These are phyloP conservation scores for Lepus europaeus DNA, from an alignment of 2,113 vertebrate genomes.

Conservation along the genomic window DNA sequence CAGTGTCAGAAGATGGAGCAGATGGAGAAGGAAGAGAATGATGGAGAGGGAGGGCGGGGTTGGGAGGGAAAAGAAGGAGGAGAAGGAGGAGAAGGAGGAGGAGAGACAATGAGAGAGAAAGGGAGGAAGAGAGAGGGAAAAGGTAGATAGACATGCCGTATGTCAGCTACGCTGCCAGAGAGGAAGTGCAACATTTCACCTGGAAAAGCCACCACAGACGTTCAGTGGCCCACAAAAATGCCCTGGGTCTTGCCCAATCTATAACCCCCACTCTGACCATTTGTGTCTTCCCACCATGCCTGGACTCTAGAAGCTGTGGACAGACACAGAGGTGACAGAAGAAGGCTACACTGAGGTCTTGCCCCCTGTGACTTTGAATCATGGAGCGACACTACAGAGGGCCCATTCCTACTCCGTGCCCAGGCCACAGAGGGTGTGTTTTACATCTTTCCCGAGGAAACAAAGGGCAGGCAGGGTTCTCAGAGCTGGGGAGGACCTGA, in stretches of 20 bases:
- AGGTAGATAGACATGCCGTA: not conserved
- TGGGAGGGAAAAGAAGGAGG: not conserved
- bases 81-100: no score
- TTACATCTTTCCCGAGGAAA: rapidly evolving
- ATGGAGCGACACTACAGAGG: not conserved
- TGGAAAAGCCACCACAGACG: not conserved
- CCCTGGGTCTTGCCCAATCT: rapidly evolving
- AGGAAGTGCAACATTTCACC: not conserved
- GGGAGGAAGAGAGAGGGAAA: no score
- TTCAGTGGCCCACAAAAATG: not conserved
- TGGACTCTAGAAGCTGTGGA: no score
- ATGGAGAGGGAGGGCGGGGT: no score
- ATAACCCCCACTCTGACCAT: rapidly evolving
- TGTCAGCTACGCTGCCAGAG: not conserved
- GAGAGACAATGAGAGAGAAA: no score
- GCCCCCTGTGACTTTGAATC: rapidly evolving
- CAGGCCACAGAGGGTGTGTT: not conserved
- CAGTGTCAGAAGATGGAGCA: not conserved
- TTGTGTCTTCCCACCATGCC: rapidly evolving
- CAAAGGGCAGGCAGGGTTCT: not conserved
- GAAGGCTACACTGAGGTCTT: not conserved
- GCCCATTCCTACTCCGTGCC: not conserved
- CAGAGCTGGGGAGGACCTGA: rapidly evolving
- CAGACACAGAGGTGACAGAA: not conserved
- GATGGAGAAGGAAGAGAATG: no score